Percentiles rank a stretch among this genome's conserved stretches.
Evolutionary conservation across 2,888 invertebrate genomes (phyloP).

Genomic region (Griposia aprilina): DNA sequence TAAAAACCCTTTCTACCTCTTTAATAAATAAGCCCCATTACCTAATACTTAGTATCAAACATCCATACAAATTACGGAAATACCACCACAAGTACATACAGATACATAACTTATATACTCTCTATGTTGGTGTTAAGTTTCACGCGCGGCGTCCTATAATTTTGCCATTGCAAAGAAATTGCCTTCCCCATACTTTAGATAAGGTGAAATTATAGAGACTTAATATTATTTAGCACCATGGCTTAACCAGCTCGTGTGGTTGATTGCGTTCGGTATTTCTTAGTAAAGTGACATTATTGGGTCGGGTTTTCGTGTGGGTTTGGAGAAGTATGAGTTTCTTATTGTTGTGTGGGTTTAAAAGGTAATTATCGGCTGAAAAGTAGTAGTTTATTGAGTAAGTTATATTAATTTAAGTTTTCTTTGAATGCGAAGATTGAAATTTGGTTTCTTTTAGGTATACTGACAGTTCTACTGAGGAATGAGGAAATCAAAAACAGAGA

Average conservation of each 20-base stretch:
- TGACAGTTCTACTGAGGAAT: not conserved
- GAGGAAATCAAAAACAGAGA: not conserved
- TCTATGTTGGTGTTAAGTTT: slow-evolving; percentile 73
- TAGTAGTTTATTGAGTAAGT: not conserved
- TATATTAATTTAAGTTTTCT: not conserved
- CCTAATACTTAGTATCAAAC: slow-evolving; percentile 37
- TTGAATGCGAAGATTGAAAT: not conserved
- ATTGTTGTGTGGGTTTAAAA: not conserved
- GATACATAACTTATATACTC: slow-evolving; percentile 32
- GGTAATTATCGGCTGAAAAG: not conserved
- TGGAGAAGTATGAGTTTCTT: not conserved
- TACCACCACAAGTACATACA: slow-evolving; percentile 39
- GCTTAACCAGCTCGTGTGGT: slow-evolving; percentile 29
- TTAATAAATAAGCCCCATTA: slow-evolving; percentile 37
- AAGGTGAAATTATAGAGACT: slow-evolving; percentile 79
- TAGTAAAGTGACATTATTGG: slow-evolving; percentile 37
- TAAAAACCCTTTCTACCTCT: not conserved
- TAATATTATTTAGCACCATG: slow-evolving; percentile 68
- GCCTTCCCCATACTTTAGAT: slow-evolving; percentile 71
- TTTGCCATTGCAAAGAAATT: slow-evolving; percentile 80
- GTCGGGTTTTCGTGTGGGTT: not conserved
- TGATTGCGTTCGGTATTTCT: slow-evolving; percentile 41
- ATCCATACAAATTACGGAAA: slow-evolving; percentile 47
- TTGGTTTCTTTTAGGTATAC: not conserved
- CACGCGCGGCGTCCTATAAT: slow-evolving; percentile 76